Percentiles rank a stretch among this genome's conserved stretches.
Conservation (phyloP, 2,888 invertebrate species). For the Temnothorax rugatulus region DNA sequence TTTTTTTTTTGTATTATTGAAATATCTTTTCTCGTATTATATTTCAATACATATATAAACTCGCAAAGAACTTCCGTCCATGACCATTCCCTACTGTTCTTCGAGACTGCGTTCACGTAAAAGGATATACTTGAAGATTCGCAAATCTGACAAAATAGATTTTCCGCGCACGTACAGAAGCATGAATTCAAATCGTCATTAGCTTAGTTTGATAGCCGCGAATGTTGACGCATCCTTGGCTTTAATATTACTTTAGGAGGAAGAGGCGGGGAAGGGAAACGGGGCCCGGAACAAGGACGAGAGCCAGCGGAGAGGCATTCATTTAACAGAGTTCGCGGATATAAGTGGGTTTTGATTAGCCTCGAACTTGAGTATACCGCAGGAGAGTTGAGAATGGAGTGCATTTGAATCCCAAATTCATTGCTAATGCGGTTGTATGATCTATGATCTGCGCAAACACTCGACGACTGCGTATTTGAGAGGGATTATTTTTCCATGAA, state of each 20-base stretch:
- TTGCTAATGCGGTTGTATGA: constrained; percentile 56
- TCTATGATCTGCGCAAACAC: constrained; percentile 59
- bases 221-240: constrained; percentile 49
- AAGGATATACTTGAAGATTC: constrained; percentile 11
- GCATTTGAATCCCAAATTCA: constrained; percentile 74
- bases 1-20: background rate
- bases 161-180: constrained; percentile 22
- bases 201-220: constrained; percentile 50
- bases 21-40: background rate
- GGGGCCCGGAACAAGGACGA: constrained; percentile 35
- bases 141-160: background rate
- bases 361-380: constrained; percentile 65
- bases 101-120: background rate
- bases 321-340: constrained; percentile 71
- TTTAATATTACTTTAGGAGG: constrained; percentile 71
- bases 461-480: constrained; percentile 43
- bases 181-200: constrained; percentile 52
- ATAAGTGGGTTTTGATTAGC: constrained; percentile 75
- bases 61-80: background rate
- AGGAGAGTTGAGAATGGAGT: constrained; percentile 59
- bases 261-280: background rate
- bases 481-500: constrained; percentile 47
- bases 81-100: background rate
- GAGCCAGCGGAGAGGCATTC: constrained; percentile 60
- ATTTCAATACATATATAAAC: background rate